Evolutionary conservation across 2,113 vertebrate species (phyloP).

Genomic region (Spermophilus dauricus): DNA sequence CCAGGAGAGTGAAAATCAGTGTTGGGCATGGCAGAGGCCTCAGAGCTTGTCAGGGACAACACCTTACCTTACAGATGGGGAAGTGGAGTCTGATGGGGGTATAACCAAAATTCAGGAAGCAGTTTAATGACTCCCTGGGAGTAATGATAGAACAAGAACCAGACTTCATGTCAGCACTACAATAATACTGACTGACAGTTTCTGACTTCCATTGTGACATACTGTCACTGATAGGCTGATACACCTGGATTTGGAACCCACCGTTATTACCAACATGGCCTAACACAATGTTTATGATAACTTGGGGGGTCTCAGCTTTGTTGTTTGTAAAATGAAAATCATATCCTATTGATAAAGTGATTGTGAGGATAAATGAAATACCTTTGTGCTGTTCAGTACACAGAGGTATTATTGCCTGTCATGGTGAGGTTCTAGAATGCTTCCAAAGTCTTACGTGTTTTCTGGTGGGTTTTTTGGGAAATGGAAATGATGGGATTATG

Average conservation of each 20-base stretch:
- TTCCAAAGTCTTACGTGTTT: neutral
- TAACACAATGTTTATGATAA: neutral
- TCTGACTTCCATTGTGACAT: too few species aligned
- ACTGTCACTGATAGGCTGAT: neutral
- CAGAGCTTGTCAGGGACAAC: neutral
- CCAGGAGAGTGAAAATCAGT: neutral
- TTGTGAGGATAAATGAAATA: neutral
- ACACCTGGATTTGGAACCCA: neutral
- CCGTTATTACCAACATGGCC: neutral
- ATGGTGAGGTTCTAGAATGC: neutral
- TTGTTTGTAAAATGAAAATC: neutral
- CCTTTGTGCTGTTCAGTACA: neutral
- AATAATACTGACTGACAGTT: neutral
- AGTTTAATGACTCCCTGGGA: neutral
- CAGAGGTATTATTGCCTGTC: neutral
- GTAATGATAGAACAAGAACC: neutral
- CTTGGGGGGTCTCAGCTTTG: conserved; percentile 6
- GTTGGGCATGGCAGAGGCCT: neutral
- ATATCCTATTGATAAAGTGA: neutral
- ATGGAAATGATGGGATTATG: neutral
- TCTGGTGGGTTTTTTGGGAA: neutral
- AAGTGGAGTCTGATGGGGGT: fast-evolving
- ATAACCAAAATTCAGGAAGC: neutral
- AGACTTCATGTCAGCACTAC: neutral
- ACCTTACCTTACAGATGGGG: neutral